Evolutionary conservation across 2,888 invertebrate genomes (phyloP).

Genomic region (Xestoiulus laeticollis): DNA sequence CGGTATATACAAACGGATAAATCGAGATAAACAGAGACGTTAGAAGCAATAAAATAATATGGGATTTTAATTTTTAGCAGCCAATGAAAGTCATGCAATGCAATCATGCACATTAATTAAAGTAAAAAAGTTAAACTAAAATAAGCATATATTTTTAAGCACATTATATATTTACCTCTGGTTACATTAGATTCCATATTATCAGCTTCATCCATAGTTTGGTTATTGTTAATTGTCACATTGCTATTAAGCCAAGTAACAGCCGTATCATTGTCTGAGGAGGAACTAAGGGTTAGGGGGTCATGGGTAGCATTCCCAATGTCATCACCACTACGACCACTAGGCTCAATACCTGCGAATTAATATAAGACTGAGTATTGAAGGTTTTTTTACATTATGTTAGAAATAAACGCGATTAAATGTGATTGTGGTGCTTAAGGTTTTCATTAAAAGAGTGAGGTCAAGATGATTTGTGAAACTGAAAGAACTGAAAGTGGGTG

Average conservation of each 20-base stretch:
- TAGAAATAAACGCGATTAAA: background rate
- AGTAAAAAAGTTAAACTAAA: background rate
- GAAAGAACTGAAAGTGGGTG: background rate
- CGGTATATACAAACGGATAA: background rate
- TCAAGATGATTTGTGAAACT: background rate
- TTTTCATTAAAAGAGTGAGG: background rate
- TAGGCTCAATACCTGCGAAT: background rate
- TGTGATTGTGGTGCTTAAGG: background rate
- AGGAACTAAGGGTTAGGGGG: background rate
- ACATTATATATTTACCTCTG: background rate
- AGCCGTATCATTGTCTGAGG: background rate
- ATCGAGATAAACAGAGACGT: background rate
- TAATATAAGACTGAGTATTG: background rate
- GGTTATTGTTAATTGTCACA: background rate
- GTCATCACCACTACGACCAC: slow-evolving; percentile 1
- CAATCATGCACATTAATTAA: background rate
- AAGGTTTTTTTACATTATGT: background rate
- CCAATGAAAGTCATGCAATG: background rate
- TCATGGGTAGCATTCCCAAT: background rate
- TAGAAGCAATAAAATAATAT: background rate
- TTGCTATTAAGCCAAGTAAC: background rate
- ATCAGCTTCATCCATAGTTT: background rate
- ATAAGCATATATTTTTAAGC: background rate
- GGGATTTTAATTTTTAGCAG: background rate
- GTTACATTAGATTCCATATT: background rate